phyloP scores from a whole-genome alignment of 1,140 invertebrate species.

The Sinonovacula constricta region DNA sequence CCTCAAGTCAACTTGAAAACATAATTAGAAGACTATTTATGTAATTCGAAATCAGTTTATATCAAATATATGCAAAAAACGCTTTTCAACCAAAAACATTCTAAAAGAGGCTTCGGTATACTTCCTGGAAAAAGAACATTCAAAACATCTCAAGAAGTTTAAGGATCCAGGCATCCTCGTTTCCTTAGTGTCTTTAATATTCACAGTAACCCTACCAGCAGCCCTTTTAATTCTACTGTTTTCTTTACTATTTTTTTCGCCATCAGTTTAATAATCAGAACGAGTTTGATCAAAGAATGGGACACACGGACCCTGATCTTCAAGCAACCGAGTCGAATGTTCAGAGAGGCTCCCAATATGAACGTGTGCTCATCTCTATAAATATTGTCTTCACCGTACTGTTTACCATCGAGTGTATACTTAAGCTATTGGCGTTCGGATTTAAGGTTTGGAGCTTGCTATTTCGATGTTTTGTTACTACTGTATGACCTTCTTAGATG shows the following conservation, averaged over 20 bases:
- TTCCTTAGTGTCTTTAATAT: no score
- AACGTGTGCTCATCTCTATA: constrained; percentile 82
- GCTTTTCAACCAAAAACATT: no score
- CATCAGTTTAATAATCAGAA: constrained; percentile 65
- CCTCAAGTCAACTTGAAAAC: no score
- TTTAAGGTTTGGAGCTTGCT: constrained; percentile 86
- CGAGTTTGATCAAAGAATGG: constrained; percentile 43
- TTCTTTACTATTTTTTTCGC: constrained; percentile 53
- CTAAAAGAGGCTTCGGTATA: no score
- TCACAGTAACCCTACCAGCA: no score
- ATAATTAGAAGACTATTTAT: no score
- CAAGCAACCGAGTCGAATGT: not conserved
- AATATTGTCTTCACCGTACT: constrained; percentile 96
- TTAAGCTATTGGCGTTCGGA: constrained; percentile 98
- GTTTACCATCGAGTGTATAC: constrained; percentile 96
- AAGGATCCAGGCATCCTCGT: no score
- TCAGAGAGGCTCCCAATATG: constrained; percentile 49
- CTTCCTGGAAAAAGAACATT: no score
- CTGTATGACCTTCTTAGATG: not conserved
- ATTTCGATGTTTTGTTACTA: constrained; percentile 9
- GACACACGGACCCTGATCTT: not conserved
- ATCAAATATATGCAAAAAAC: no score
- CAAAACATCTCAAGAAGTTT: no score
- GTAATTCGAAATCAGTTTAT: no score
- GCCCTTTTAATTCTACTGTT: no score